Evolutionary conservation across 2,888 invertebrate species (phyloP), one percentile per base, ranked within the genome.

Genomic region (Sisyra nigra): DNA sequence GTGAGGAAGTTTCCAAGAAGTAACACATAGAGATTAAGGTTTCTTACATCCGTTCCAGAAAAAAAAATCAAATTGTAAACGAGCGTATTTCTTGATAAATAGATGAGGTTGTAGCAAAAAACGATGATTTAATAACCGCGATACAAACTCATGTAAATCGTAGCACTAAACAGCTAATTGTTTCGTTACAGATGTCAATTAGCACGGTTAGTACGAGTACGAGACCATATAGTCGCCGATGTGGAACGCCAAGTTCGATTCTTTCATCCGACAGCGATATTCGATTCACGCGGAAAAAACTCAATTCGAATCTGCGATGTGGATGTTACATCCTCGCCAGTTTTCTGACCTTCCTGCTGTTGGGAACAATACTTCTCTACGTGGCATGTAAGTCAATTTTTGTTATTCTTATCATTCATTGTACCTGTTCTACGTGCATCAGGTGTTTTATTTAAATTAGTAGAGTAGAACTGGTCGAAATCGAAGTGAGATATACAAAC

Each of bases 241-340:
- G 34, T 15, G 63, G 64, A 31, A 71, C 72, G 1, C 79, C 86
- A 32, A 84, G 84, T 61, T 86, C 86, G 30, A 84, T 86, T 45
- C 64, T 85, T 53, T 85, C 87, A 1, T 83, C 85, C 50, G 85
- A 86, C 68, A 88, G 87, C 53, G 87, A 89, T 63, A 88, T 89
- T 59, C 72, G 87, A 51, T 89, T 89, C 63, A 88, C 88, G 11
- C 72, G 85, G 42, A 76, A 82, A 54, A 88, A 87, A 64, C 69
- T 87, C 51, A 82, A 84, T 50, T 79, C 85, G 44, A 83, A 86
- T 51, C 84, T 86, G 60, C 78, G 83, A 56, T 86, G 87, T 53
- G 88, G 88, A 54, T 88, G 89, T 62, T 88, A 83, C 53, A 80
- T 89, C 45, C 72, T 88, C 46, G 84, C 88, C 29, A 81, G 83